Evolutionary conservation across 2,113 vertebrate species (phyloP).

Genomic region (Neogobius melanostomus): DNA sequence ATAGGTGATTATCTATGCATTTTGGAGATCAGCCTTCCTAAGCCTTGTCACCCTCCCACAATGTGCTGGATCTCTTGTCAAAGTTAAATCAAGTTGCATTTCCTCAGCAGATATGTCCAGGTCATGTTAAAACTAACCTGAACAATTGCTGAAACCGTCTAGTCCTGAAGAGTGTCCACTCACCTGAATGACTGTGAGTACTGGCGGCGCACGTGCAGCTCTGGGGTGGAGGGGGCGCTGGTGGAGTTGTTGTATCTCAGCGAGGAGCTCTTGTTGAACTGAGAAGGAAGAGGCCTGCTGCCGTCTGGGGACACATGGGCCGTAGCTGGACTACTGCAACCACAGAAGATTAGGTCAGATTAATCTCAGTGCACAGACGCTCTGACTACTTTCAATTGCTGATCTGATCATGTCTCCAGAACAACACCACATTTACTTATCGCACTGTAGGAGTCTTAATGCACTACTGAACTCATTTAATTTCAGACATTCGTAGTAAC

Average conservation of each 20-base stretch:
- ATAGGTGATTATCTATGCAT: too few species aligned
- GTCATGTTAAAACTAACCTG: too few species aligned
- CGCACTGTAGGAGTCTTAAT: not conserved
- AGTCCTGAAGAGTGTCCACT: not conserved
- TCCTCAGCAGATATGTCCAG: too few species aligned
- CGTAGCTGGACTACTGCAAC: conserved; percentile 76
- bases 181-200: conserved; percentile 85
- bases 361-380: not conserved
- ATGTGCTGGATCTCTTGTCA: too few species aligned
- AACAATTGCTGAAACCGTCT: too few species aligned
- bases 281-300: conserved; percentile 67
- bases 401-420: not conserved
- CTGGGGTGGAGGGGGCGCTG: conserved; percentile 84
- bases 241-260: conserved; percentile 71
- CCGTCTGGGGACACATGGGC: conserved; percentile 52
- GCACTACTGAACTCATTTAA: too few species aligned
- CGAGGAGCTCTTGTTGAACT: conserved; percentile 65
- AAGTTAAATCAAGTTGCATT: too few species aligned
- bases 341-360: conserved; percentile 6
- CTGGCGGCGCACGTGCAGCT: conserved; percentile 79
- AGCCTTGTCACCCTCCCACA: too few species aligned
- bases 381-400: not conserved
- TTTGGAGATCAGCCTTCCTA: too few species aligned
- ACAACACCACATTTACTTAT: not conserved
- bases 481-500: too few species aligned